These are phyloP conservation scores for Axis porcinus DNA, from an alignment of 2,113 vertebrate genomes.

Conservation along the genomic window DNA sequence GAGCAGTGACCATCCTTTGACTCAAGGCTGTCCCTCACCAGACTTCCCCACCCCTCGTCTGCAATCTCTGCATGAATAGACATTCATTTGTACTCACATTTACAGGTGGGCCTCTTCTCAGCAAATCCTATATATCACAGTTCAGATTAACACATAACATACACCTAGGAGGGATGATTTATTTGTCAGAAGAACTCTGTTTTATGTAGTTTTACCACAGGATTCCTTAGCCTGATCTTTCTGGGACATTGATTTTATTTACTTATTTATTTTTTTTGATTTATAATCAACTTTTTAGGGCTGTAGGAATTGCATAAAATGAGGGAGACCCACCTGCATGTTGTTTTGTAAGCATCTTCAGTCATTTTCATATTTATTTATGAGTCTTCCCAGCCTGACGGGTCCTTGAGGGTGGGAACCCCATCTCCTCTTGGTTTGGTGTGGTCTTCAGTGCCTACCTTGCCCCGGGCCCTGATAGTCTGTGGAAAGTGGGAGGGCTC, in stretches of 20 bases:
- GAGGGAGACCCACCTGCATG: slow-evolving; percentile 61
- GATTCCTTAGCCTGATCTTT: slow-evolving; percentile 47
- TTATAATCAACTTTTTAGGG: slow-evolving; percentile 40
- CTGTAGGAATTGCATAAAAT: slow-evolving; percentile 63
- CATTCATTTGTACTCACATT: slow-evolving; percentile 63
- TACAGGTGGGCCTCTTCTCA: slow-evolving; percentile 62
- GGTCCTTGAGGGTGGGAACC: not conserved
- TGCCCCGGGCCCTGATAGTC: not conserved
- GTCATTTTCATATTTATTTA: slow-evolving; percentile 61
- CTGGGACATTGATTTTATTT: slow-evolving; percentile 51
- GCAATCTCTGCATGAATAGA: slow-evolving; percentile 58
- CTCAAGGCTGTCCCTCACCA: slow-evolving; percentile 57
- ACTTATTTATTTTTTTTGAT: slow-evolving; percentile 40
- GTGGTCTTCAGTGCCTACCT: not conserved
- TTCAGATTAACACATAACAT: slow-evolving; percentile 24
- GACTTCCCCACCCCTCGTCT: slow-evolving; percentile 58
- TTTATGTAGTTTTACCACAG: slow-evolving; percentile 11
- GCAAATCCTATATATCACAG: slow-evolving; percentile 49
- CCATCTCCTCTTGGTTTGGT: rapidly evolving
- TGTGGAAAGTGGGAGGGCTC: not conserved
- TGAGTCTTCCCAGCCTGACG: slow-evolving; percentile 18
- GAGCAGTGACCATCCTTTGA: slow-evolving; percentile 58
- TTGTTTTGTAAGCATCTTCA: slow-evolving; percentile 62
- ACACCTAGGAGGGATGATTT: slow-evolving; percentile 12
- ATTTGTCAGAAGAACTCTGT: not conserved